A percentile compares a stretch with the other conserved stretches of the same genome.
phyloP scores from a whole-genome alignment of 2,113 vertebrate species.

The Azemiops feae region DNA sequence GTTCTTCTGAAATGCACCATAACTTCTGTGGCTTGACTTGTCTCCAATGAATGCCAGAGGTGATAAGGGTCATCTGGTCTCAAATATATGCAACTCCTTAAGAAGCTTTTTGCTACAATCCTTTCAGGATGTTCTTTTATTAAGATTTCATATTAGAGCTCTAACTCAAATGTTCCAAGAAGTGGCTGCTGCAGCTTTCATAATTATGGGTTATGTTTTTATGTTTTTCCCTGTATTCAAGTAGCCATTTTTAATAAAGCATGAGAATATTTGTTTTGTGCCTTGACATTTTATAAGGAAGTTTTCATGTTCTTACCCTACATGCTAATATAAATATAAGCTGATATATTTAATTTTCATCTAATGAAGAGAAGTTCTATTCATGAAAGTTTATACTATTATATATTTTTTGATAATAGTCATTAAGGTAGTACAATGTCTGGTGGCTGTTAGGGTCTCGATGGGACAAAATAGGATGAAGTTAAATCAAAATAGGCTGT shows the following conservation, averaged over 20 bases:
- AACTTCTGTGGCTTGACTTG: conserved; percentile 18
- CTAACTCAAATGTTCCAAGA: not conserved
- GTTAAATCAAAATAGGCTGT: not conserved
- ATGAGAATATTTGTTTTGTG: not conserved
- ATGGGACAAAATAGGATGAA: not conserved
- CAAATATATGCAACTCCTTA: conserved; percentile 9
- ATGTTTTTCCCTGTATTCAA: not conserved
- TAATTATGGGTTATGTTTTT: not conserved
- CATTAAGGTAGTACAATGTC: not conserved
- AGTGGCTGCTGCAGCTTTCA: not conserved
- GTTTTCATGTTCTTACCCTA: not conserved
- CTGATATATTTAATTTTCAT: not conserved
- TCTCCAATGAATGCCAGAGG: conserved; percentile 38
- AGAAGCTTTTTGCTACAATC: not conserved
- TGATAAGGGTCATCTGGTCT: not conserved
- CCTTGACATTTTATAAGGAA: not conserved
- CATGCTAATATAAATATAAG: not conserved
- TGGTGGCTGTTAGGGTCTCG: not conserved
- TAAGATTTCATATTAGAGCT: not conserved
- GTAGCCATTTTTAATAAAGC: not conserved
- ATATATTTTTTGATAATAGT: not conserved
- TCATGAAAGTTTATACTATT: not conserved
- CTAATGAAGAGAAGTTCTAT: not conserved
- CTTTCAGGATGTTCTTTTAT: conserved; percentile 12
- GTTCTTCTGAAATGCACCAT: conserved; percentile 2